phyloP scores from a whole-genome alignment of 2,888 invertebrate species.

The Lysandra bellargus region DNA sequence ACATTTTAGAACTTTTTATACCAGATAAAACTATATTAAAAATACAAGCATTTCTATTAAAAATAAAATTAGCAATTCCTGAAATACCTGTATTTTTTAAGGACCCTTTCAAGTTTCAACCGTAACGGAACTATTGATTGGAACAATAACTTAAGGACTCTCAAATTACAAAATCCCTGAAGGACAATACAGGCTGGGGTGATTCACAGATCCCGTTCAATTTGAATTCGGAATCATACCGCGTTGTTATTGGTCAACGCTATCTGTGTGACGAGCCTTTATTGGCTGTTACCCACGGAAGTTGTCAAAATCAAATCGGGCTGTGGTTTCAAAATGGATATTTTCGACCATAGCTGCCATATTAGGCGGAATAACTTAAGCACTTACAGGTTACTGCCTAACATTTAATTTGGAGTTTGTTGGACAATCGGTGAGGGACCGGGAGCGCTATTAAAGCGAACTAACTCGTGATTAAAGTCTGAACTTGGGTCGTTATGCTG shows the following conservation, averaged over 20 bases:
- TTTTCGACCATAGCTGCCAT: neutral
- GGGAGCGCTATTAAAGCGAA: neutral
- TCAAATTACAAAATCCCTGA: neutral
- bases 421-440: constrained; percentile 9
- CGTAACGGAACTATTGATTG: neutral
- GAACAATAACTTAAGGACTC: neutral
- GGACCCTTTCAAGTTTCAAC: neutral
- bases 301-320: neutral
- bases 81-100: neutral
- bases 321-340: neutral
- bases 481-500: constrained; percentile 17
- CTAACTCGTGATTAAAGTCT: neutral
- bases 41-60: too few relatives aligned
- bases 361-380: neutral
- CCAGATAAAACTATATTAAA: too few relatives aligned
- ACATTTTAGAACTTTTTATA: too few relatives aligned
- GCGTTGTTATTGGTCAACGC: neutral
- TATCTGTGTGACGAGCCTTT: neutral
- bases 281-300: neutral
- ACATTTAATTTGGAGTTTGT: constrained; percentile 5
- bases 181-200: neutral
- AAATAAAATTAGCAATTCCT: too few relatives aligned
- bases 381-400: constrained; percentile 1
- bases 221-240: neutral
- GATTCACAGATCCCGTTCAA: neutral